Evolutionary conservation across 2,888 invertebrate genomes (phyloP), one percentile per base, ranked within the genome.

Genomic region (Cheilosia impressa): DNA sequence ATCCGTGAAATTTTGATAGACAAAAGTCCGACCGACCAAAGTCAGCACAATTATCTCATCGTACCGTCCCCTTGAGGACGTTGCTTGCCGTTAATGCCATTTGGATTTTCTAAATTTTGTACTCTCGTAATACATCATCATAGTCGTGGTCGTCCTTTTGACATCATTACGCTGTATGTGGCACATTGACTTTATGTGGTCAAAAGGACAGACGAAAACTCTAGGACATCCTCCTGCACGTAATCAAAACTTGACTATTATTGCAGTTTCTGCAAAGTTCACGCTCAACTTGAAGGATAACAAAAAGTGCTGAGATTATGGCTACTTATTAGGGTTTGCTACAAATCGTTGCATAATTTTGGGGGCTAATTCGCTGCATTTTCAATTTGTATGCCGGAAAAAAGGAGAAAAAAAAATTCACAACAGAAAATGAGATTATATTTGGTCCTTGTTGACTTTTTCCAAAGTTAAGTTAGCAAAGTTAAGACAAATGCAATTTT

Each of bases 401-500:
- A 43, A 6, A n/a, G 41, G 27, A 17, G 19, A 45, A 31, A 38
- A 34, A 47, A 55, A 55, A 66, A 68, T 34, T 17, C 15, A 2
- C 22, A 55, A 45, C 38, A 31, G 31, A 72, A 75, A 76, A 65
- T 58, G 75, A 79, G 80, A 79, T 84, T 84, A 79, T 80, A 52
- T 81, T 85, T 52, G 81, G 71, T 81, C 76, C 68, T 81, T 85
- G 85, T 85, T 85, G 85, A 85, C 81, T 85, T 85, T 85, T 77
- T 72, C 72, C 53, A 85, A 85, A 85, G 81, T 85, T 81, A 76
- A 85, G 85, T 85, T 85, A 81, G 85, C 81, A 85, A 85, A 85
- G 85, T 85, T 85, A 85, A 85, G 81, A 81, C 81, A 85, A 85
- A 85, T 85, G 85, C 85, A 85, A 85, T 85, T 85, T 85, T 62